Base-by-base conservation (phyloP, 64 coral and sea anemone species). In the Exaiptasia diaphana region DNA sequence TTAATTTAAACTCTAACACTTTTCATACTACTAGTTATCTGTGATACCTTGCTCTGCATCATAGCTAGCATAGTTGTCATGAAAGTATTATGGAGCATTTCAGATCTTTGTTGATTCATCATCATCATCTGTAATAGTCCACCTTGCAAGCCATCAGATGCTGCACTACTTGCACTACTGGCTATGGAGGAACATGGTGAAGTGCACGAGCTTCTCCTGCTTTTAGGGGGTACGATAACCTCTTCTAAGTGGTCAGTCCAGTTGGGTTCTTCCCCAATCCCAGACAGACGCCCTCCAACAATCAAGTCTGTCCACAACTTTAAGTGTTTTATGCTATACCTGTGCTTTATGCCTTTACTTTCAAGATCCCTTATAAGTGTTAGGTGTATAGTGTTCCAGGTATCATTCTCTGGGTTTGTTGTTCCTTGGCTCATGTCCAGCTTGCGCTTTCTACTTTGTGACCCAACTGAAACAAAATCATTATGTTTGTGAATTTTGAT, bases 291-390 rank as follows among this genome's bases (percentile, higher is more conserved):
- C 23, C 81, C 81, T 57, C 56, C 48, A 8, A 72, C 25, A 25
- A 72, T 83, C 48, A 11, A 33, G 23, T 83, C 81, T 2, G 81
- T 83, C 81, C 81, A 83, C 4, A 54, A 36, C 53, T 83, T 83
- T 13, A 83, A 35, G 38, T 83, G 67, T 17, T 83, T 83, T 3
- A 83, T 53, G 17, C 67, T 53, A 40, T 83, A 83, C 36, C 67
- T 71, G 45, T 50, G 58, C 12, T 71, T 7, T 3, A 83, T 35
- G 64, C 81, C 53, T 53, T 71, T 83, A 40, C 35, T 83, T 55
- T 83, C 64, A 10, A 83, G 28, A 68, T 72, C 81, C 12, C 67
- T 44, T 20, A 83, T 67, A 14, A 83, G 52, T 15, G 46, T 50
- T 17, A 71, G 15, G 59, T 71, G 64, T 33, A 83, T 38, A 38